Evolutionary conservation across 1,140 invertebrate species (phyloP).

Genomic region (Hycleus phaleratus): DNA sequence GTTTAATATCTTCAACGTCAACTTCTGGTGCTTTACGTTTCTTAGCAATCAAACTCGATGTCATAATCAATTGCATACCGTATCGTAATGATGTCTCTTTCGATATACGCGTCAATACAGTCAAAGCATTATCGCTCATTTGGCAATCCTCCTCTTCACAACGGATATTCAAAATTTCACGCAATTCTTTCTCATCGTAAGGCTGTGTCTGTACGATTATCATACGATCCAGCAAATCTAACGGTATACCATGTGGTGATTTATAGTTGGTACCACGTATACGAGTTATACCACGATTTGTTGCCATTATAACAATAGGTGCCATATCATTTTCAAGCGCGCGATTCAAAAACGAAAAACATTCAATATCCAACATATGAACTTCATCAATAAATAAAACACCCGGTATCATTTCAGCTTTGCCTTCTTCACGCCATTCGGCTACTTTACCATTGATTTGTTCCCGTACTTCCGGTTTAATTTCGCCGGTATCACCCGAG

Average conservation of each 20-base stretch:
- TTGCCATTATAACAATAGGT: constrained; percentile 97
- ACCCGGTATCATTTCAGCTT: constrained; percentile 96
- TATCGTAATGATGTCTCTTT: constrained; percentile 91
- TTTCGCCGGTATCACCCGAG: constrained; percentile 98
- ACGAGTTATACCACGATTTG: constrained; percentile 94
- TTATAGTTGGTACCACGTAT: constrained; percentile 92
- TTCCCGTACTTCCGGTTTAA: constrained; percentile 94
- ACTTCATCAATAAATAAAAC: constrained; percentile 91
- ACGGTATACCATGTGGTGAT: constrained; percentile 93
- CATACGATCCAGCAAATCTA: constrained; percentile 92
- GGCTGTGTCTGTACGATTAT: constrained; percentile 89
- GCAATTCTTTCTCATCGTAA: constrained; percentile 83
- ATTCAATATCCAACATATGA: constrained; percentile 98
- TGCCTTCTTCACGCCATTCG: constrained; percentile 98
- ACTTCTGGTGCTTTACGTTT: constrained; percentile 77
- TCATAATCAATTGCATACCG: constrained; percentile 97
- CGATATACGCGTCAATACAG: constrained; percentile 86
- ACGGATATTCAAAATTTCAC: constrained; percentile 73
- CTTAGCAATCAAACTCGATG: constrained; percentile 80
- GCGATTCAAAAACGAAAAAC: constrained; percentile 95
- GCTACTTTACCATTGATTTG: constrained; percentile 98
- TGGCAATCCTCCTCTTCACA: constrained; percentile 97
- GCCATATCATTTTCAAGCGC: constrained; percentile 96
- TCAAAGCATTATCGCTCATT: constrained; percentile 85
- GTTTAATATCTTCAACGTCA: constrained; percentile 88